A percentile compares a stretch with the other conserved stretches of the same genome.
These are phyloP conservation scores for Cossypha niveicapilla DNA, from an alignment of 2,797 vertebrate genomes.

Conservation along the genomic window DNA sequence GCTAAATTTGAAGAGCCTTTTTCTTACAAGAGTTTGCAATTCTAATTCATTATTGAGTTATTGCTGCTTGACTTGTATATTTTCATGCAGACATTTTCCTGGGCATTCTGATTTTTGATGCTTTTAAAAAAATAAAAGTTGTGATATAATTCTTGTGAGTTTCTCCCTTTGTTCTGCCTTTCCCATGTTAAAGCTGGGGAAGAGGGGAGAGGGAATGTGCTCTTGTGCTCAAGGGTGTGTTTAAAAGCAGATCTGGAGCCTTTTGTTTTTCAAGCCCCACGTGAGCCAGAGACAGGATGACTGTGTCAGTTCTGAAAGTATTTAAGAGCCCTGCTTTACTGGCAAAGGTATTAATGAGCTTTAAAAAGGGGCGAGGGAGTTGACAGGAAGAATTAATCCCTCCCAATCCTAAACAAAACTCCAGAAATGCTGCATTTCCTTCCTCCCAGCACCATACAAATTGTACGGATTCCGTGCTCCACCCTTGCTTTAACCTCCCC, in stretches of 20 bases:
- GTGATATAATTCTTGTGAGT: background rate
- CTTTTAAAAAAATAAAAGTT: background rate
- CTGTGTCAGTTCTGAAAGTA: constrained; percentile 29
- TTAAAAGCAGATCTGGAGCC: background rate
- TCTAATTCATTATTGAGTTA: background rate
- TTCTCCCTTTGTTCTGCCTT: background rate
- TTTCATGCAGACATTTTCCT: background rate
- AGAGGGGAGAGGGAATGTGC: rapidly evolving
- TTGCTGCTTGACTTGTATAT: background rate
- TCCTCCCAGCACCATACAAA: constrained; percentile 46
- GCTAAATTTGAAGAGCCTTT: background rate
- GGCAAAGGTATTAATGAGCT: constrained; percentile 24
- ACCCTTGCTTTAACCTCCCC: background rate
- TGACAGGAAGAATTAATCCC: constrained; percentile 63
- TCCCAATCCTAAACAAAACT: constrained; percentile 48
- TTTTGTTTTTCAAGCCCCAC: background rate
- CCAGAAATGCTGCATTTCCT: constrained; percentile 63
- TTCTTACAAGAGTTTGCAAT: background rate
- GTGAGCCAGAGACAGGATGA: background rate
- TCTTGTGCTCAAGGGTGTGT: background rate
- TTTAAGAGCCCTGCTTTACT: background rate
- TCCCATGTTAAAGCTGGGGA: background rate
- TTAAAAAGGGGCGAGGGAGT: constrained; percentile 44
- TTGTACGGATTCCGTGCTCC: background rate
- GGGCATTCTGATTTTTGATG: background rate